Conservation (phyloP, 2,113 vertebrate genomes). For the Pseudonaja textilis region DNA sequence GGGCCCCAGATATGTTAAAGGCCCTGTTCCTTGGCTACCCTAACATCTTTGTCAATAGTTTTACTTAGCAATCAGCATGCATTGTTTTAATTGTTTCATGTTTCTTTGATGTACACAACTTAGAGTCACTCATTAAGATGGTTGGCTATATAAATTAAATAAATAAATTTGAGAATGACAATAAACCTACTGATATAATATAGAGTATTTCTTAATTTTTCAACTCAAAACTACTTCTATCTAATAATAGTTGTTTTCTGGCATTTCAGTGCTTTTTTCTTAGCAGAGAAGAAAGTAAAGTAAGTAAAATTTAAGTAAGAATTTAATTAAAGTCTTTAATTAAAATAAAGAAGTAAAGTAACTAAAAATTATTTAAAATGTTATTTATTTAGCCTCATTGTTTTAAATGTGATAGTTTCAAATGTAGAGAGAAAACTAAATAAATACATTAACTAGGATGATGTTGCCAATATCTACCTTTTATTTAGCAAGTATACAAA, state of each 20-base stretch:
- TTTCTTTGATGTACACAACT: background rate
- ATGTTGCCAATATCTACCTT: background rate
- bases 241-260: background rate
- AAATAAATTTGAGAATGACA: background rate
- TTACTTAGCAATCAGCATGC: background rate
- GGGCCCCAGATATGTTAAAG: background rate
- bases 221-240: background rate
- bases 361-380: background rate
- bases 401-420: background rate
- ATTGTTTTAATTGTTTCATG: background rate
- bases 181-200: background rate
- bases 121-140: background rate
- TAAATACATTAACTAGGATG: background rate
- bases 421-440: background rate
- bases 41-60: background rate
- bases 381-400: background rate
- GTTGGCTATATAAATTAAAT: background rate
- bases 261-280: background rate
- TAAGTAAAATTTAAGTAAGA: background rate
- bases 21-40: background rate
- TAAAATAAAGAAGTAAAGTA: background rate
- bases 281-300: background rate
- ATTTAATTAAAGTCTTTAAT: no score
- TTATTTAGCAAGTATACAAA: background rate
- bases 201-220: conserved; percentile 6